Evolutionary conservation across 2,797 vertebrate genomes (phyloP).

Genomic region (Chelon auratus): DNA sequence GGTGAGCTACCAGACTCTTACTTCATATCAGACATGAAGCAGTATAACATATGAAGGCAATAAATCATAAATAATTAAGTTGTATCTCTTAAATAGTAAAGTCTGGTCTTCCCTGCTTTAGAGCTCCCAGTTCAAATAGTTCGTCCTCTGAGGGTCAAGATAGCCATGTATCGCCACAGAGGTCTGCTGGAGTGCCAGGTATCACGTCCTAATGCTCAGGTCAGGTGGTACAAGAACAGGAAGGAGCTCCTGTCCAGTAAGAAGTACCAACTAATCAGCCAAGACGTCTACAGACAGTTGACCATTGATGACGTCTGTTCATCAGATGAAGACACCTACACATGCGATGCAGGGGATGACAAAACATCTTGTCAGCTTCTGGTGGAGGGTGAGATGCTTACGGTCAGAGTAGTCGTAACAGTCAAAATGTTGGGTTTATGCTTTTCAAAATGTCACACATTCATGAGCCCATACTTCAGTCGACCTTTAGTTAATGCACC

Average conservation of each 20-base stretch:
- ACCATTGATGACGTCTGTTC: conserved; percentile 89
- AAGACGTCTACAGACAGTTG: conserved; percentile 93
- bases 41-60: not conserved
- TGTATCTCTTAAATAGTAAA: not conserved
- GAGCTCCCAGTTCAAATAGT: conserved; percentile 93
- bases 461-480: too few relatives aligned
- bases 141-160: conserved; percentile 92
- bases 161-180: conserved; percentile 92
- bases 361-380: conserved; percentile 92
- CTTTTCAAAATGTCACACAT: too few relatives aligned
- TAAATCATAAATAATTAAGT: not conserved
- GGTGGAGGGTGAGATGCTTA: conserved; percentile 90
- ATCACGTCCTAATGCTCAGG: conserved; percentile 90
- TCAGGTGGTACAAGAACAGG: conserved; percentile 91
- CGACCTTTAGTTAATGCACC: too few relatives aligned
- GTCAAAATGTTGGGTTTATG: not conserved
- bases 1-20: conserved; percentile 75
- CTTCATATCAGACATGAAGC: not conserved
- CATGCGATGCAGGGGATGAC: conserved; percentile 92
- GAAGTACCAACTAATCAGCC: conserved; percentile 90
- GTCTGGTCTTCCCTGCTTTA: conserved; percentile 54
- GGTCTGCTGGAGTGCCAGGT: conserved; percentile 95
- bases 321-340: conserved; percentile 94
- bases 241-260: conserved; percentile 81
- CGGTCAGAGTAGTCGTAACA: not conserved